These are phyloP conservation scores for Bombus confusus DNA, from an alignment of 1,140 invertebrate species.

Conservation along the genomic window DNA sequence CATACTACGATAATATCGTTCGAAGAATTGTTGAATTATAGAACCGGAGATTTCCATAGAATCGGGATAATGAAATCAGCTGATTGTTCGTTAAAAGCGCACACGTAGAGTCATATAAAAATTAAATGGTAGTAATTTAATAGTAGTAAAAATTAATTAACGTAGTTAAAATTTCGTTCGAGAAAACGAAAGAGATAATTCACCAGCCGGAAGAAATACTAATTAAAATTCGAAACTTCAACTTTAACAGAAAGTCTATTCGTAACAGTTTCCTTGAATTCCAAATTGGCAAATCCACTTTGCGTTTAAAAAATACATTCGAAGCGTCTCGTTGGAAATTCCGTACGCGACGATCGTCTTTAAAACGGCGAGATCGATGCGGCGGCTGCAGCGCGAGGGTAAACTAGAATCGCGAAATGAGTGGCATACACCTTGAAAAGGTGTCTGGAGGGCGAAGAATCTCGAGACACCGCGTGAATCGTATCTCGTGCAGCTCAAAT, in stretches of 20 bases:
- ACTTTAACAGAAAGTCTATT: neutral
- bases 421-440: slow-evolving; percentile 48
- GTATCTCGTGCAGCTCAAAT: slow-evolving; percentile 22
- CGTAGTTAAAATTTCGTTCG: too few species aligned
- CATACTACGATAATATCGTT: too few species aligned
- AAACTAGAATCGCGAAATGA: slow-evolving; percentile 42
- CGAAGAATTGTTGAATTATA: too few species aligned
- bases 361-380: slow-evolving; percentile 27
- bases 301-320: neutral
- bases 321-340: neutral
- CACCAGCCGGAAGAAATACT: too few species aligned
- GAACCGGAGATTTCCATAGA: too few species aligned
- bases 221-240: neutral
- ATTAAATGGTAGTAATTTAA: too few species aligned
- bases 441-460: slow-evolving; percentile 44
- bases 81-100: too few species aligned
- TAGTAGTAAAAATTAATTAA: too few species aligned
- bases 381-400: slow-evolving; percentile 11
- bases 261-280: neutral
- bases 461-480: slow-evolving; percentile 47
- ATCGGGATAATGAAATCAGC: too few species aligned
- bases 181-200: too few species aligned
- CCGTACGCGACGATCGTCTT: slow-evolving; percentile 15
- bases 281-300: neutral
- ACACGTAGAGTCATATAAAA: too few species aligned